These are phyloP conservation scores for Campylomormyrus tamandua DNA, from an alignment of 2,113 vertebrate species.

Conservation along the genomic window DNA sequence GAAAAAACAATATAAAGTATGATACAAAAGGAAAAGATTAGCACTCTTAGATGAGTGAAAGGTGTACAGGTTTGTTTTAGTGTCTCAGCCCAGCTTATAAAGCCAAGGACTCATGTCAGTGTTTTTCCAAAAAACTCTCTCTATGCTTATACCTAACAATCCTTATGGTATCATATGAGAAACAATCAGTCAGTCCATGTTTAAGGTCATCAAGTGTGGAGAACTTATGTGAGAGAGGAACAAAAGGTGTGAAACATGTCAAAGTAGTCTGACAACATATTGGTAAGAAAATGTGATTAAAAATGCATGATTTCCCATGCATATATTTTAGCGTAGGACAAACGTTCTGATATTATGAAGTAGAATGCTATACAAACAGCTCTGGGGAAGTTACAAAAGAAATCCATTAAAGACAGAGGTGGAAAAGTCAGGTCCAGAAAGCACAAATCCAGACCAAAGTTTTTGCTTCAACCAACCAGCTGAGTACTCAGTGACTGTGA, in stretches of 20 bases:
- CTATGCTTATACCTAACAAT: not conserved
- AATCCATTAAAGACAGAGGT: not conserved
- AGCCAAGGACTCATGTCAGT: not conserved
- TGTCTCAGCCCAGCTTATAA: not conserved
- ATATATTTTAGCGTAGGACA: not conserved
- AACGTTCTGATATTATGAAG: not conserved
- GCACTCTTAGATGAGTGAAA: not conserved
- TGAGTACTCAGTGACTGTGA: not conserved
- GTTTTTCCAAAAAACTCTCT: not conserved
- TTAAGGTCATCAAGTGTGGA: not conserved
- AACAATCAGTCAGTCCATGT: not conserved
- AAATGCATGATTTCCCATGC: not conserved
- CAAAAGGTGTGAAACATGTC: not conserved
- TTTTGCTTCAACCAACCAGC: not conserved
- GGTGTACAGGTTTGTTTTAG: not conserved
- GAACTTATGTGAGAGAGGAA: not conserved
- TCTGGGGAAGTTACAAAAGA: not conserved
- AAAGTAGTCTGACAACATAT: not conserved
- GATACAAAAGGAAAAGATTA: not conserved
- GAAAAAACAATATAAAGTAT: not conserved
- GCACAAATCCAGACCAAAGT: not conserved
- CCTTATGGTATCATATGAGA: not conserved
- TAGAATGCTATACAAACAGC: not conserved
- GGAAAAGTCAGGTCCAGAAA: not conserved
- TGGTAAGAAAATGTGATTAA: not conserved